A percentile compares a stretch with the other conserved stretches of the same genome.
Evolutionary conservation across 2,797 vertebrate species (phyloP).

Genomic region (Mallotus villosus): DNA sequence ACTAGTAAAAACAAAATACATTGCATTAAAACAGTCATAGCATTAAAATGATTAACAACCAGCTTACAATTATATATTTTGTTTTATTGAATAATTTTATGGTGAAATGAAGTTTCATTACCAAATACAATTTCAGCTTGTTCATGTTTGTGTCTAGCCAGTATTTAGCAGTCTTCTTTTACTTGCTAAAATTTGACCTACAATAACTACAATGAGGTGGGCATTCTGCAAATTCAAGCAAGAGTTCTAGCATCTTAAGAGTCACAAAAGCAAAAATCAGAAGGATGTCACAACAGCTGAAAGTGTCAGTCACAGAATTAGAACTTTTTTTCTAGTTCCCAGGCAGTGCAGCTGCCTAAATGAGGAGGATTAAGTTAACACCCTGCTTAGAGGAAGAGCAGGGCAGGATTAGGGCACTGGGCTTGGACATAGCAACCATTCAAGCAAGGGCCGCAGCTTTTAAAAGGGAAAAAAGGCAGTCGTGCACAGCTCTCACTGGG

Average conservation of each 20-base stretch:
- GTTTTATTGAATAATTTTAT: too few species aligned
- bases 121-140: too few species aligned
- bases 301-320: conserved; percentile 58
- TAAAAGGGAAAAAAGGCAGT: conserved; percentile 66
- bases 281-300: conserved; percentile 61
- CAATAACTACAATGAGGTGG: conserved; percentile 25
- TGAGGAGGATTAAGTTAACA: conserved; percentile 76
- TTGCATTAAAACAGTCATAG: too few species aligned
- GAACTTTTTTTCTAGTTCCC: conserved; percentile 58
- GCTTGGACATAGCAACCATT: conserved; percentile 71
- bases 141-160: too few species aligned
- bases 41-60: too few species aligned
- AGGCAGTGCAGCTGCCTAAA: conserved; percentile 73
- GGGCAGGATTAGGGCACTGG: conserved; percentile 66
- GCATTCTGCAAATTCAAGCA: background rate
- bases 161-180: background rate
- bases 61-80: too few species aligned
- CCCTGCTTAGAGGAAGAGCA: conserved; percentile 72
- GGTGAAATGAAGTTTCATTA: too few species aligned
- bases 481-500: conserved; percentile 49
- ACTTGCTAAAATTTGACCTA: background rate
- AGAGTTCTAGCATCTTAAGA: conserved; percentile 24
- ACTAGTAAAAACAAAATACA: too few species aligned
- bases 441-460: conserved; percentile 69
- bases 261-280: conserved; percentile 45